Evolutionary conservation across 2,113 vertebrate species (phyloP).

Genomic region (Neofelis nebulosa): DNA sequence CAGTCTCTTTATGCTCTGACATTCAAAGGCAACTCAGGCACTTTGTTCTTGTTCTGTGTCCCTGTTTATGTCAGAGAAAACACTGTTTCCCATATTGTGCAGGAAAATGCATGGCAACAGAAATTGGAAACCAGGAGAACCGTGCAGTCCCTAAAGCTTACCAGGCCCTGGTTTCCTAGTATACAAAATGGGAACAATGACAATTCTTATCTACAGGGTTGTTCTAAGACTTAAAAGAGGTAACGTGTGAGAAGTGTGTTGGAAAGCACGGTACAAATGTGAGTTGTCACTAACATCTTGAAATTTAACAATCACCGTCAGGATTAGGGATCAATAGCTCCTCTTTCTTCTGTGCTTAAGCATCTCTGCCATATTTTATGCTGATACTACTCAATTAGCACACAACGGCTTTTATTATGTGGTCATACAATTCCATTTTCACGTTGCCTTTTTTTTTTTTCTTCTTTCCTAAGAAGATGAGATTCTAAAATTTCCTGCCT

Average conservation of each 20-base stretch:
- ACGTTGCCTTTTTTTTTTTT: not conserved
- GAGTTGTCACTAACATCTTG: not conserved
- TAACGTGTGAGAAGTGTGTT: rapidly evolving
- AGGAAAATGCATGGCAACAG: not conserved
- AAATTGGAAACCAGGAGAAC: not conserved
- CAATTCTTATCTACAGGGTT: not conserved
- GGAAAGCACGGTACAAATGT: not conserved
- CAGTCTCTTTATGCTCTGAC: not conserved
- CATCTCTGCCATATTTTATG: not conserved
- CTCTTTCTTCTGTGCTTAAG: not conserved
- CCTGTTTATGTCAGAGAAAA: not conserved
- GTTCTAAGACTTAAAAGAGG: not conserved
- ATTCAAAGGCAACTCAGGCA: not conserved
- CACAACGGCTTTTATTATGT: not conserved
- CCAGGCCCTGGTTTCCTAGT: not conserved
- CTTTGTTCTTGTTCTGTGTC: not conserved
- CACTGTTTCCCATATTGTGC: not conserved
- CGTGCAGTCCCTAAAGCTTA: not conserved
- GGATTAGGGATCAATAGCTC: not conserved
- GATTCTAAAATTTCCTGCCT: not conserved
- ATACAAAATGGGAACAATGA: not conserved
- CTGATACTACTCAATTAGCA: not conserved
- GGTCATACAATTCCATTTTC: not conserved
- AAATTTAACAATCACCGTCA: not conserved
- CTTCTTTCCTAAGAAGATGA: not conserved